Evolutionary conservation across 2,797 vertebrate species (phyloP), one percentile per base, ranked within the genome.

Genomic region (Glossophaga mutica): DNA sequence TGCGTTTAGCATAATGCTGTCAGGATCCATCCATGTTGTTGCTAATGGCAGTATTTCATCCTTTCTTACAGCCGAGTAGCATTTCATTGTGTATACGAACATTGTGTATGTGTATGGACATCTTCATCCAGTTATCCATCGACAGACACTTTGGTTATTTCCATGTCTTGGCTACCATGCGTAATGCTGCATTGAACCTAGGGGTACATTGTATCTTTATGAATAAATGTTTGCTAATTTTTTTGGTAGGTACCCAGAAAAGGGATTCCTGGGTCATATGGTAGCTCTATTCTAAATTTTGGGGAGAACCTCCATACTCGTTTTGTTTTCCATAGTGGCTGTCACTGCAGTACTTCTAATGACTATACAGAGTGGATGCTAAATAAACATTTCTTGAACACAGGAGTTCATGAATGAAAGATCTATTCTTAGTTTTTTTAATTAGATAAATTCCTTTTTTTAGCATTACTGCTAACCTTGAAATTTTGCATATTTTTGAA

Each of bases 331-430:
- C 32, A 24, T 32, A 83, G 59, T 67, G 21, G 59, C 81, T 83
- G 11, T 78, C 24, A 37, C 14, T 77, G 39, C 26, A 67, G 0
- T 87, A 29, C 91, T 96, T 94, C 70, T 81, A 37, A 79, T 95
- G 76, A 86, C 24, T 84, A 73, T 96, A 83, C 3, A 76, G 57
- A 78, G 29, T 57, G 42, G 57, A 16, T 76, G 48, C 50, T 76
- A 59, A 94, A 44, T 94, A 74, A 87, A 22, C 57, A 21, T 62
- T 70, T 94, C 32, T 94, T 79, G n/a, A 92, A 88, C 70, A 59
- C 83, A 15, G 9, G 37, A 91, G 19, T 82, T 68, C 85, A 18
- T 52, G 21, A 62, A 39, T 62, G 29, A 59, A 42, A 84, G 5
- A 65, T 79, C 29, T 86, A 22, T 57, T 77, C 9, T 46, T 71